These are phyloP conservation scores for Dinocampus coccinellae DNA, from an alignment of 2,888 invertebrate genomes.

Conservation along the genomic window DNA sequence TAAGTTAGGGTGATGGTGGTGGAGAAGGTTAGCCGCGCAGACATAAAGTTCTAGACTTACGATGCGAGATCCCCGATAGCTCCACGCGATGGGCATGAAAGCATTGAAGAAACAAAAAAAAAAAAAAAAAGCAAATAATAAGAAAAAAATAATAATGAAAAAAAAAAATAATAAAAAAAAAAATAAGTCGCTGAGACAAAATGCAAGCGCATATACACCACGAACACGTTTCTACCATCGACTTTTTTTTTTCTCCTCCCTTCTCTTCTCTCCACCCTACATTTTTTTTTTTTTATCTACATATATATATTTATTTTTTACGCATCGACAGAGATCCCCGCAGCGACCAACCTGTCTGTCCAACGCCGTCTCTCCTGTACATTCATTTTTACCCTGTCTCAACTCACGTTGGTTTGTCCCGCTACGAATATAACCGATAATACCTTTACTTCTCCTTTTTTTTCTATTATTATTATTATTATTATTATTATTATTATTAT, in stretches of 20 bases:
- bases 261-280: slow-evolving; percentile 7
- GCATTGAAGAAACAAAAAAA: slow-evolving; percentile 55
- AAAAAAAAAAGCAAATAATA: slow-evolving; percentile 9
- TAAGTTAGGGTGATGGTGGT: slow-evolving; percentile 68
- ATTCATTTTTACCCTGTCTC: slow-evolving; percentile 27
- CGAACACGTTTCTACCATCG: slow-evolving; percentile 28
- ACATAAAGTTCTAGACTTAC: slow-evolving; percentile 70
- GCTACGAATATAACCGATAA: slow-evolving; percentile 57
- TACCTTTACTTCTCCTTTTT: slow-evolving; percentile 38
- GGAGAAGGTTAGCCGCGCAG: slow-evolving; percentile 68
- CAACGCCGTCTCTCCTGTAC: slow-evolving; percentile 59
- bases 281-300: slow-evolving; percentile 9
- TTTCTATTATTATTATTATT: background rate
- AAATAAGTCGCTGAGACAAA: slow-evolving; percentile 41
- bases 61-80: slow-evolving; percentile 69
- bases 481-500: too few relatives aligned
- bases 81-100: slow-evolving; percentile 68
- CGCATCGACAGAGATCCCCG: slow-evolving; percentile 62
- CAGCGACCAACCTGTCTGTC: slow-evolving; percentile 68
- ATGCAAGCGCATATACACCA: slow-evolving; percentile 43
- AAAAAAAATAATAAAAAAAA: slow-evolving; percentile 30
- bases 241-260: slow-evolving; percentile 1
- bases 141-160: slow-evolving; percentile 23
- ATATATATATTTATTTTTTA: slow-evolving; percentile 17
- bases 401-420: background rate